Base-by-base conservation (phyloP, 1,140 invertebrate species). In the Bombus haemorrhoidalis region DNA sequence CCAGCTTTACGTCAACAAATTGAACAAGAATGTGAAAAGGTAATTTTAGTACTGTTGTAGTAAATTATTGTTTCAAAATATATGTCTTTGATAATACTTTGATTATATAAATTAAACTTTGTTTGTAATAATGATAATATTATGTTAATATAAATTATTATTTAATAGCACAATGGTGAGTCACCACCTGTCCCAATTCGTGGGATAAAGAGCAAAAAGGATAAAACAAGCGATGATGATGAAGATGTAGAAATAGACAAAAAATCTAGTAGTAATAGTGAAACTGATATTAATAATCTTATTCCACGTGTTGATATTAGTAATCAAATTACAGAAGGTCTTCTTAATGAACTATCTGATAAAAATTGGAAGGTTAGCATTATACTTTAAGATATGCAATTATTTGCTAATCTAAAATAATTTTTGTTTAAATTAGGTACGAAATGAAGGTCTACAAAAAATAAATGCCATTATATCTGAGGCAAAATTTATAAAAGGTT, bases 281-380 rank as follows among this genome's bases (percentile, higher is more conserved):
- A 95, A 81, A 87, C 95, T 34, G 97, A 96, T 91, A 95, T 97
- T 12, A 95, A 96, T 79, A 98, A 98, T 92, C 91, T 97, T 62
- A 90, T 98, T 83, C 96, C 97, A 15, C 95, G 98, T 59, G 96
- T 97, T 22, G 98, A 99, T 93, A 98, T 99, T 76, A 97, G 97
- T 84, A 96, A 96, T n/a, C 97, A 97, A 91, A 97, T 99, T 69
- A 98, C 98, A 2, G 97, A 98, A 83, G 93, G 96, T 1, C 94
- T 99, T 1, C 94, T 99, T 1, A 96, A 96, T 66, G 98, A 99
- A 94, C 95, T 99, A 83, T 96, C 96, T 43, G 98, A 99, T 94
- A 99, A 99, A 95, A 98, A 99, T 94, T 99, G 98, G 98, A 99
- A 99, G 96, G 97, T 97, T 77, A 92, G 9, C 78, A 64, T 62